Evolutionary conservation across 1,140 invertebrate species (phyloP).

Genomic region (Caenorhabditis inopinata): DNA sequence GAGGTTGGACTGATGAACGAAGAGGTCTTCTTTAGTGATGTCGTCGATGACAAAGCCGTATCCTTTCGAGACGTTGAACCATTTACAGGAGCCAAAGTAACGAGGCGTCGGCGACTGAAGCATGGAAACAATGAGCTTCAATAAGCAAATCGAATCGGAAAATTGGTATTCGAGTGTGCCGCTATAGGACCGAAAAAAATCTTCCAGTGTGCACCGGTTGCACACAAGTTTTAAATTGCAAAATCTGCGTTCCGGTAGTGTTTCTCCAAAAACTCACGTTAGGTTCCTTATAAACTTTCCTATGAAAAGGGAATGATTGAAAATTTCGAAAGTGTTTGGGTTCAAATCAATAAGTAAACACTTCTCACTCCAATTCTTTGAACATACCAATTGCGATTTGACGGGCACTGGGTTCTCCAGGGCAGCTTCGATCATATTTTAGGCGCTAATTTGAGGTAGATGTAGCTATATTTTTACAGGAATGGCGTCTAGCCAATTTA

Average conservation of each 20-base stretch:
- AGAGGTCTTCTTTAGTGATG: constrained; percentile 3
- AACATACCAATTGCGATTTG: constrained; percentile 3
- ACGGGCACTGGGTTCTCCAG: not conserved
- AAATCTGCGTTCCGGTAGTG: too few relatives aligned
- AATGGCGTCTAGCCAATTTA: not conserved
- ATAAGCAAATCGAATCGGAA: too few relatives aligned
- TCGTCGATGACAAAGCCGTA: constrained; percentile 39
- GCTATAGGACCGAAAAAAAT: too few relatives aligned
- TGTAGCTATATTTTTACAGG: not conserved
- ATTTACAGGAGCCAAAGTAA: constrained; percentile 34
- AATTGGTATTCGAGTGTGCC: too few relatives aligned
- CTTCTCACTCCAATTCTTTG: not conserved
- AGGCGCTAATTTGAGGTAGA: not conserved
- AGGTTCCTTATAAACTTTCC: too few relatives aligned
- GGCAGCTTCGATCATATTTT: not conserved
- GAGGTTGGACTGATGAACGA: constrained; percentile 42
- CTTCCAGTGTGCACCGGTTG: too few relatives aligned
- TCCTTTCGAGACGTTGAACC: constrained; percentile 45
- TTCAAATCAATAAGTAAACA: constrained; percentile 9
- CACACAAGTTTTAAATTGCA: too few relatives aligned
- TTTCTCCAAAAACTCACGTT: too few relatives aligned
- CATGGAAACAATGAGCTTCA: too few relatives aligned
- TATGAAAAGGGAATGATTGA: too few relatives aligned
- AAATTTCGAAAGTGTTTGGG: not conserved
- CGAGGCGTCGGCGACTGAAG: constrained; percentile 10